Evolutionary conservation across 2,888 invertebrate genomes (phyloP).

Genomic region (Drosophila pseudotalamancana): DNA sequence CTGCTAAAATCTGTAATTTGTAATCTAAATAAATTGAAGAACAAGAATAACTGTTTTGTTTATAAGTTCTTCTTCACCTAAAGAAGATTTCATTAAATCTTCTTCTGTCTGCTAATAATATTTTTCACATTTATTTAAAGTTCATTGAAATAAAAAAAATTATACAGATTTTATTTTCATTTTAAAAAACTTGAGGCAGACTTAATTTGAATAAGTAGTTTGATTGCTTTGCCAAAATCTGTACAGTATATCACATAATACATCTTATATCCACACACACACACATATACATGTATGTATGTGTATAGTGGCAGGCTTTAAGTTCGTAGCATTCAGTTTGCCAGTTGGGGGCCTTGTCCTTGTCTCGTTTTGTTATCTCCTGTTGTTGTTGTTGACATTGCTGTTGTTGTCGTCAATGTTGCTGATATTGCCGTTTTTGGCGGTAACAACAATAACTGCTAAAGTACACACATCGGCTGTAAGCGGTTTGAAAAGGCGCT

Average conservation of each 20-base stretch:
- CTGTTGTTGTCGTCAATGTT: conserved; percentile 37
- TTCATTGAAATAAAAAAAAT: no score
- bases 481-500: conserved; percentile 64
- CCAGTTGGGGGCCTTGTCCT: conserved; percentile 59
- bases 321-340: conserved; percentile 15
- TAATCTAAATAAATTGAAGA: no score
- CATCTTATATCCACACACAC: conserved; percentile 17
- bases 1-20: no score
- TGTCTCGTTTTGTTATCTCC: conserved; percentile 64
- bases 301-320: conserved; percentile 2
- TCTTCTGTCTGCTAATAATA: no score
- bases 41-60: no score
- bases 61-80: no score
- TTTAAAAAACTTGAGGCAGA: neutral
- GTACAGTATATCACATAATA: conserved; percentile 43
- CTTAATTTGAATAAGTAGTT: neutral
- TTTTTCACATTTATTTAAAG: no score
- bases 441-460: conserved; percentile 46
- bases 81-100: no score
- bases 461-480: conserved; percentile 44
- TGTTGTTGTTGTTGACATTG: conserved; percentile 17
- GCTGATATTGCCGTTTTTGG: conserved; percentile 39
- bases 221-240: neutral
- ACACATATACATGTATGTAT: neutral
- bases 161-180: neutral